Percentiles rank a stretch among this genome's conserved stretches.
Conservation (phyloP, 2,888 invertebrate species). For the Lathronympha strigana region DNA sequence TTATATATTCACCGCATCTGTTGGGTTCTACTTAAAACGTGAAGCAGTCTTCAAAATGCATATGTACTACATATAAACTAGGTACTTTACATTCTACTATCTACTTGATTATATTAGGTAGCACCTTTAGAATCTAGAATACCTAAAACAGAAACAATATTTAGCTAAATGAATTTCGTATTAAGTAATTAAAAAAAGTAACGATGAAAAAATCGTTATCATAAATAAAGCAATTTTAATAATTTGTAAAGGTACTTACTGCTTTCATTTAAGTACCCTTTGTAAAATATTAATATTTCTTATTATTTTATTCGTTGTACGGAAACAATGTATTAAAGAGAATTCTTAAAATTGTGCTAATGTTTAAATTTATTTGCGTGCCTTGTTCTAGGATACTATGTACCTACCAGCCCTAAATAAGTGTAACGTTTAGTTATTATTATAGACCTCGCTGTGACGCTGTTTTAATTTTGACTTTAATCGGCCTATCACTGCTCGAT, state of each 20-base stretch:
- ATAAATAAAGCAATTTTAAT: slow-evolving; percentile 4
- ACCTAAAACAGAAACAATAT: slow-evolving; percentile 26
- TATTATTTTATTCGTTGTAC: neutral
- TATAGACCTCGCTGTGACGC: slow-evolving; percentile 32
- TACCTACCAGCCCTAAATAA: slow-evolving; percentile 4
- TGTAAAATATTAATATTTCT: neutral
- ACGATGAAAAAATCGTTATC: neutral
- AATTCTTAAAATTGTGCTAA: slow-evolving; percentile 37
- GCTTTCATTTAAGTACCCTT: neutral
- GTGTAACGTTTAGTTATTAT: slow-evolving; percentile 19
- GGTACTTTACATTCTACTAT: slow-evolving; percentile 37
- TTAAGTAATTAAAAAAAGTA: slow-evolving; percentile 19
- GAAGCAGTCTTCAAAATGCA: slow-evolving; percentile 35
- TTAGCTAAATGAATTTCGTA: slow-evolving; percentile 29
- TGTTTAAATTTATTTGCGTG: slow-evolving; percentile 59
- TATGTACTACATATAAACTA: slow-evolving; percentile 34
- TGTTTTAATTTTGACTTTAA: slow-evolving; percentile 34
- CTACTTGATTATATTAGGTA: slow-evolving; percentile 41
- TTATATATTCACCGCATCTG: slow-evolving; percentile 56
- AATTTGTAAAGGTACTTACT: neutral
- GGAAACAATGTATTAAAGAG: neutral
- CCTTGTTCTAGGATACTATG: slow-evolving; percentile 51
- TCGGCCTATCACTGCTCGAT: slow-evolving; percentile 34
- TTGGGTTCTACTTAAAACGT: slow-evolving; percentile 52
- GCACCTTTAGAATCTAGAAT: slow-evolving; percentile 40